Evolutionary conservation across 1,140 invertebrate species (phyloP).

Genomic region (Panagrolaimus sp.): DNA sequence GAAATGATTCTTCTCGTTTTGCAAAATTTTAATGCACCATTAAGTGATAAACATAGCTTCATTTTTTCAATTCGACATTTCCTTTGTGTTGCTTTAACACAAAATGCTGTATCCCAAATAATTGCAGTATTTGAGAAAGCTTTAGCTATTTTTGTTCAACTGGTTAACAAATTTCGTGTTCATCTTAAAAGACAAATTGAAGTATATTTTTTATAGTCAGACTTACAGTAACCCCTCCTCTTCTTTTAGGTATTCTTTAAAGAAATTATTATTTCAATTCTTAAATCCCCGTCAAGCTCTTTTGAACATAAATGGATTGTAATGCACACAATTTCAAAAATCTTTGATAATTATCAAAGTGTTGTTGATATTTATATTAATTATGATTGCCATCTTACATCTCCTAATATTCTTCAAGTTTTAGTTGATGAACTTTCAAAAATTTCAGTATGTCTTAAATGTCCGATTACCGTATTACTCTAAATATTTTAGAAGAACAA

Average conservation of each 20-base stretch:
- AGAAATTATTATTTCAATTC: slow-evolving; percentile 95
- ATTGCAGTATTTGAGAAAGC: slow-evolving; percentile 96
- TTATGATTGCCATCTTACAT: slow-evolving; percentile 96
- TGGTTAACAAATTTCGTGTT: slow-evolving; percentile 91
- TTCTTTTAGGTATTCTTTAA: slow-evolving; percentile 86
- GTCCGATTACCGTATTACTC: no score
- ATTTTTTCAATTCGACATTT: slow-evolving; percentile 97
- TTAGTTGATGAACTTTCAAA: slow-evolving; percentile 87
- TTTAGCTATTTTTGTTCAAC: slow-evolving; percentile 85
- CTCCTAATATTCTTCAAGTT: slow-evolving; percentile 94
- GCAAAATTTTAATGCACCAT: slow-evolving; percentile 90
- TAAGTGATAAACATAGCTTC: slow-evolving; percentile 81
- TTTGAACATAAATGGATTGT: slow-evolving; percentile 99
- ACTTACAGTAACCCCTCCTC: background rate
- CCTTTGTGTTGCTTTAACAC: slow-evolving; percentile 91
- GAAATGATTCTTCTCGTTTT: slow-evolving; percentile 89
- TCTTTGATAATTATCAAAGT: slow-evolving; percentile 92
- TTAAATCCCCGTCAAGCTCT: slow-evolving; percentile 84
- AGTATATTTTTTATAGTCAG: slow-evolving; percentile 63
- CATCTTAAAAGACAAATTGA: slow-evolving; percentile 98
- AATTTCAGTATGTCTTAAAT: no score
- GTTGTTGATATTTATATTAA: slow-evolving; percentile 99
- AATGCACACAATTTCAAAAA: slow-evolving; percentile 87
- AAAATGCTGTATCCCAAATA: slow-evolving; percentile 95
- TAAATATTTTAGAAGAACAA: no score